These are phyloP conservation scores for Poecilia velifera DNA, from an alignment of 2,797 vertebrate genomes.

Conservation along the genomic window DNA sequence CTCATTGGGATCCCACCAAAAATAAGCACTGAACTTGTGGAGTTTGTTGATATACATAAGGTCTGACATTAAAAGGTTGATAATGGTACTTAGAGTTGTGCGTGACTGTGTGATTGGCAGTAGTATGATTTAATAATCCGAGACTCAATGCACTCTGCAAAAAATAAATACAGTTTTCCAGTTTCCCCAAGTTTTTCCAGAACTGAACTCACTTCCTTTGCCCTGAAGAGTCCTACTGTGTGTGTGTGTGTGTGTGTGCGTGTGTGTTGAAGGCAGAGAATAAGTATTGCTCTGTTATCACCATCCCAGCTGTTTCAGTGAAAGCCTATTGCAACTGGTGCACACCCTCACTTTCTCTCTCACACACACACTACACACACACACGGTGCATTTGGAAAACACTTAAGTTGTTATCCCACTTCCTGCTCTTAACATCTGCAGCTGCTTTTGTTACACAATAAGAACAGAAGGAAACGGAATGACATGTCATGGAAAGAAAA, in stretches of 20 bases:
- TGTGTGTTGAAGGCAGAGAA: constrained; percentile 27
- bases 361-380: constrained; percentile 12
- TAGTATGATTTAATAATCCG: not conserved
- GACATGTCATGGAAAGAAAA: constrained; percentile 45
- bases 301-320: constrained; percentile 70
- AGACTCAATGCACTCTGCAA: not conserved
- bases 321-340: constrained; percentile 33
- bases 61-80: not conserved
- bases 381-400: constrained; percentile 19
- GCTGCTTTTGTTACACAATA: constrained; percentile 29
- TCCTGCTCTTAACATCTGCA: constrained; percentile 17
- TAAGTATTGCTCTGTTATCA: constrained; percentile 51
- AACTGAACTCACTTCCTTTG: constrained; percentile 28
- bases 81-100: not conserved
- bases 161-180: not conserved
- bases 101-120: not conserved
- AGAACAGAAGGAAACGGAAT: constrained; percentile 25
- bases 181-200: constrained; percentile 21
- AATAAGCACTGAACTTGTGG: not conserved
- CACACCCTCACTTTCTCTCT: constrained; percentile 12
- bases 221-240: not conserved
- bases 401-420: constrained; percentile 30
- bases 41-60: not conserved
- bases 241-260: constrained; percentile 16
- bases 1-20: constrained; percentile 1